Evolutionary conservation across 2,113 vertebrate species (phyloP).

Genomic region (Dolichallabes microphthalmus): DNA sequence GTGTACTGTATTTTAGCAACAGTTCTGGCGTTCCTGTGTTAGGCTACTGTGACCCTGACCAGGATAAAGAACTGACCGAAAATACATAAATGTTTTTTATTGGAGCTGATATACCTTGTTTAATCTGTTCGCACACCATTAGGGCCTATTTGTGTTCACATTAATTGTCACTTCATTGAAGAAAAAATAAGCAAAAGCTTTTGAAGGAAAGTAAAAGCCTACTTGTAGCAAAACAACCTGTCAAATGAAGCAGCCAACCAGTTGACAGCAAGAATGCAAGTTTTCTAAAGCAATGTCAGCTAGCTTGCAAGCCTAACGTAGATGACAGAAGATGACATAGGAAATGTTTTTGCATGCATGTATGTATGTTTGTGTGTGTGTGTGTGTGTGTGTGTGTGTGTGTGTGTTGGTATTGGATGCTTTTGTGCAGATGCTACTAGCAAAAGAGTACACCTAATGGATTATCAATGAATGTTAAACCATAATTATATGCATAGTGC

Average conservation of each 20-base stretch:
- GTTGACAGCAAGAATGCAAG: neutral
- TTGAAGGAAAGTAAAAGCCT: neutral
- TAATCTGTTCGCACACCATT: neutral
- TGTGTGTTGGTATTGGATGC: neutral
- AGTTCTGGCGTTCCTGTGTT: neutral
- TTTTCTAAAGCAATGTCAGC: constrained; percentile 16
- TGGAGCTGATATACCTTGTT: neutral
- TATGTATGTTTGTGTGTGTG: neutral
- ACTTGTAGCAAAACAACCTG: neutral
- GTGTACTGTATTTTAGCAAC: too few species aligned
- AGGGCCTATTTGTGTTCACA: neutral
- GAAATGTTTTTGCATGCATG: neutral
- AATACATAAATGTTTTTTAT: neutral
- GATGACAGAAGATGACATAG: neutral
- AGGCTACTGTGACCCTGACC: neutral
- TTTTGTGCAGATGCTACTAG: neutral
- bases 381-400: neutral
- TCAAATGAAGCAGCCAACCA: constrained; percentile 4
- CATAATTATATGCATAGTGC: neutral
- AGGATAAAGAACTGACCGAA: neutral
- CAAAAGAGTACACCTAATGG: neutral
- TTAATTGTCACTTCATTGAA: neutral
- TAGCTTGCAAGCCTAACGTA: neutral
- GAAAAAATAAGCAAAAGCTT: neutral
- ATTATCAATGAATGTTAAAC: neutral